A percentile compares a stretch with the other conserved stretches of the same genome.
phyloP scores from a whole-genome alignment of 2,888 invertebrate genomes.

The Tenthredo scrophulariae region DNA sequence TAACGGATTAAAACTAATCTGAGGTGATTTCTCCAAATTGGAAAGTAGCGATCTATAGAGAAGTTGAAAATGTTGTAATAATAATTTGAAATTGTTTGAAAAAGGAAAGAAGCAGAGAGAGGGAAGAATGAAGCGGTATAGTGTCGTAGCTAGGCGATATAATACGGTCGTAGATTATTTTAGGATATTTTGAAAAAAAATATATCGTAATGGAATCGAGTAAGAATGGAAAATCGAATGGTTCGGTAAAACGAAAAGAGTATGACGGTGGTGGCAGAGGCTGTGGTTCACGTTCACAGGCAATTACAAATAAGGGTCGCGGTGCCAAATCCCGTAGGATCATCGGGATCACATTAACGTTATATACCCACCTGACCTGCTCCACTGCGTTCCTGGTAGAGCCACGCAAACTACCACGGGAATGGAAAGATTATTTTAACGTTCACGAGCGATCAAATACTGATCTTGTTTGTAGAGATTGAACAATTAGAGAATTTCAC shows the following conservation, averaged over 20 bases:
- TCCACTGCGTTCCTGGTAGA: constrained; percentile 46
- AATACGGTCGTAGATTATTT: background rate
- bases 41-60: background rate
- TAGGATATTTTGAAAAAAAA: background rate
- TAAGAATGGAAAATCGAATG: background rate
- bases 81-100: background rate
- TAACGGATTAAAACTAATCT: background rate
- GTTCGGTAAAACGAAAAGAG: constrained; percentile 41
- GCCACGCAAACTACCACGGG: constrained; percentile 34
- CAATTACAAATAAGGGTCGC: constrained; percentile 67
- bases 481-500: background rate
- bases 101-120: background rate
- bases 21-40: background rate
- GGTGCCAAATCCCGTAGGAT: constrained; percentile 63
- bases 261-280: constrained; percentile 7
- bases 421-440: constrained; percentile 49
- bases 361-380: constrained; percentile 60
- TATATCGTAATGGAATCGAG: constrained; percentile 7
- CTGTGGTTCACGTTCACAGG: constrained; percentile 61
- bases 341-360: constrained; percentile 62
- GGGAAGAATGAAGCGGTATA: background rate
- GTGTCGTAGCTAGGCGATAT: background rate
- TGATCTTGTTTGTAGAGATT: background rate
- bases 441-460: constrained; percentile 2
- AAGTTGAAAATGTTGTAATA: background rate